Conservation (phyloP, 2,113 vertebrate species). For the Charina bottae region DNA sequence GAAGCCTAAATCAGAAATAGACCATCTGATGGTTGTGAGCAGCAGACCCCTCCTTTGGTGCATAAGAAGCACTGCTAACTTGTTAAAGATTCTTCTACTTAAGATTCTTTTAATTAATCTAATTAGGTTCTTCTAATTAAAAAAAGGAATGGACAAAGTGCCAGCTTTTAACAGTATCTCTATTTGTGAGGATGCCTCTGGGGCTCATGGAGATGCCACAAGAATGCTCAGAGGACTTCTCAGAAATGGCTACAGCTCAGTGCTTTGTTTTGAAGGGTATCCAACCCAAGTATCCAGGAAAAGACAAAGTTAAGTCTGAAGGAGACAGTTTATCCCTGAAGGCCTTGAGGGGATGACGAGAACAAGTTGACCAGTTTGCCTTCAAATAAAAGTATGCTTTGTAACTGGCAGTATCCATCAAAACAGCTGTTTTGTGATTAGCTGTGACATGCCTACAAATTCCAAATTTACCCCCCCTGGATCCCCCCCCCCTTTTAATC, state of each 20-base stretch:
- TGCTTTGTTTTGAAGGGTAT: background rate
- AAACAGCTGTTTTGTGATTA: background rate
- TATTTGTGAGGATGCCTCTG: background rate
- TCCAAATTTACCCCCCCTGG: background rate
- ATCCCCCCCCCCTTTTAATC: background rate
- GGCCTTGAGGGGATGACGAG: background rate
- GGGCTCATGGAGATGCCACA: background rate
- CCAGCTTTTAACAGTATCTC: background rate
- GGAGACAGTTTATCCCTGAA: background rate
- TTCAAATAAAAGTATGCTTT: background rate
- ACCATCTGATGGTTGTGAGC: background rate
- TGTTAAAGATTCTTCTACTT: background rate
- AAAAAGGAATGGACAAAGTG: background rate
- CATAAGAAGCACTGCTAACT: background rate
- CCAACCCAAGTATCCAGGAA: background rate
- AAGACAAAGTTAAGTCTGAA: background rate
- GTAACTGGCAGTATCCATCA: background rate
- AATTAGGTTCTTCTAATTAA: background rate
- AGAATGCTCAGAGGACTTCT: background rate
- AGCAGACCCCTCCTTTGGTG: background rate
- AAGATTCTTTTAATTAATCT: background rate
- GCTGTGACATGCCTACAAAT: background rate
- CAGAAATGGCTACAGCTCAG: background rate
- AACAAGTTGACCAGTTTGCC: background rate
- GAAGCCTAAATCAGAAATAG: background rate